Conservation (phyloP, 2,113 vertebrate genomes). For the Gobius niger region DNA sequence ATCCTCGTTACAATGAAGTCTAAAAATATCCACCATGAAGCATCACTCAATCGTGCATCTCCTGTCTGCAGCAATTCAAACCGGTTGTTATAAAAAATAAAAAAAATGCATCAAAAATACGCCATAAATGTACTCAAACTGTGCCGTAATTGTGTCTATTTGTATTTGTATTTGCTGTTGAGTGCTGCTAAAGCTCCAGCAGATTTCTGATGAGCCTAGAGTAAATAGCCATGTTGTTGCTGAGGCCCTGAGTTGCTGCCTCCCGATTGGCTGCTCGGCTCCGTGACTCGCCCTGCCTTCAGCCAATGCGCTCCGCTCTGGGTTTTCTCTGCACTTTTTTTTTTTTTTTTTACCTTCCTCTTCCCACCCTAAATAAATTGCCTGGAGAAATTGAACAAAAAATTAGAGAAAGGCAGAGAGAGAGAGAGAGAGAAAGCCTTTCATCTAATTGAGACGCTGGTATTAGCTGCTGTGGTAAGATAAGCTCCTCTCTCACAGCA, state of each 20-base stretch:
- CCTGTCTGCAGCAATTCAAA: constrained; percentile 15
- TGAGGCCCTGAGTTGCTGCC: constrained; percentile 66
- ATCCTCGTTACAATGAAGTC: constrained; percentile 68
- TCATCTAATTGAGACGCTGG: constrained; percentile 74
- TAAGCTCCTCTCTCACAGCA: constrained; percentile 73
- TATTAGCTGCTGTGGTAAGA: constrained; percentile 75
- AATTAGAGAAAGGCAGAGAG: constrained; percentile 53
- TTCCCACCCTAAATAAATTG: constrained; percentile 70
- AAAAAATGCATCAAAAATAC: neutral
- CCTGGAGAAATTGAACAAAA: constrained; percentile 76
- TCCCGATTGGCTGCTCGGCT: constrained; percentile 61
- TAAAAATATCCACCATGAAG: constrained; percentile 59
- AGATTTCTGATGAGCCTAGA: constrained; percentile 51
- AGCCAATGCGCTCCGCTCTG: constrained; percentile 61
- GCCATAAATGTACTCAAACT: neutral
- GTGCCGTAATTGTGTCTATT: neutral
- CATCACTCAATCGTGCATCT: constrained; percentile 14
- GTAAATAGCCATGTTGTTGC: constrained; percentile 76
- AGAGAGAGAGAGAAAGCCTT: constrained; percentile 64
- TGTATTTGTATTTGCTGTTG: neutral
- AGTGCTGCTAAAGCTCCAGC: constrained; percentile 35
- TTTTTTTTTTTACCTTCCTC: neutral
- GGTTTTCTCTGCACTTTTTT: constrained; percentile 26
- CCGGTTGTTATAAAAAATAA: neutral
- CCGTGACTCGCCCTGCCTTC: constrained; percentile 55